Conservation (phyloP, 2,888 invertebrate genomes). For the Troides oblongomaculatus region DNA sequence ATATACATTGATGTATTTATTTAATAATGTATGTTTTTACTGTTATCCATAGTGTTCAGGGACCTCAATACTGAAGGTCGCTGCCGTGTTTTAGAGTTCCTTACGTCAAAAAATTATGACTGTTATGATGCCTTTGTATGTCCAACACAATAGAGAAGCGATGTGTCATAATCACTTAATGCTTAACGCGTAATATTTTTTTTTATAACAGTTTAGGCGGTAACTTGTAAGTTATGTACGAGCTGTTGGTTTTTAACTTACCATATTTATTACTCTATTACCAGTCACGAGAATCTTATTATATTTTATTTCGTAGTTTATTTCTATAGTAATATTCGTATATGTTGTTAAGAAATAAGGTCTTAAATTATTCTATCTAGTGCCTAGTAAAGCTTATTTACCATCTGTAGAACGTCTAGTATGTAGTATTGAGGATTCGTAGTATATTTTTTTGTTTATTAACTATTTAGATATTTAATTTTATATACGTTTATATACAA, state of each 20-base stretch:
- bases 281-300: no score
- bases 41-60: neutral
- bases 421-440: no score
- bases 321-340: neutral
- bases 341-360: no score
- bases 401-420: no score
- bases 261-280: no score
- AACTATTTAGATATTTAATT: neutral
- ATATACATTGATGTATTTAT: no score
- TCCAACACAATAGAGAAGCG: conserved; percentile 20
- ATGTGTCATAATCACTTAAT: conserved; percentile 21
- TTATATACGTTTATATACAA: neutral
- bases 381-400: no score
- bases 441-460: no score
- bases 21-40: no score
- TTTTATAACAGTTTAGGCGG: neutral
- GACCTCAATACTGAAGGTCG: conserved; percentile 19
- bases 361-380: no score
- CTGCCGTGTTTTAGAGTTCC: conserved; percentile 12
- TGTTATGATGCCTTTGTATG: conserved; percentile 19
- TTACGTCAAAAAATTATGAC: conserved; percentile 24
- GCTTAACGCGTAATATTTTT: conserved; percentile 8
- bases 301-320: neutral
- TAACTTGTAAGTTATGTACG: neutral
- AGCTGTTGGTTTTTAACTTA: neutral